A percentile compares a stretch with the other conserved stretches of the same genome.
phyloP scores from a whole-genome alignment of 2,113 vertebrate genomes.

The Naja naja region DNA sequence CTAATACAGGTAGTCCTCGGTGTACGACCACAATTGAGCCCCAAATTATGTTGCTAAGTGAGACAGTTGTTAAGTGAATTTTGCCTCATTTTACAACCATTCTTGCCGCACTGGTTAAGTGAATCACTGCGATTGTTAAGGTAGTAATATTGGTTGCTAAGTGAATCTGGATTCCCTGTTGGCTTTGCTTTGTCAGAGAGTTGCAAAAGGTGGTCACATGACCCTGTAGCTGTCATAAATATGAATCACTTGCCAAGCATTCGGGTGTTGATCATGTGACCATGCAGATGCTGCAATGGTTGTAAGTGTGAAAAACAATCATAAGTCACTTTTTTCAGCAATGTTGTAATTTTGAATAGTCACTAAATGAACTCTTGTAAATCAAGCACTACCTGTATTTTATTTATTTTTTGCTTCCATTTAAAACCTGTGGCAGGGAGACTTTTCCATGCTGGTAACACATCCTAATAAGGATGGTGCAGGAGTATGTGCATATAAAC shows the following conservation, averaged over 20 bases:
- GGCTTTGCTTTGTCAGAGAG: not conserved
- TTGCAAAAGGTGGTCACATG: not conserved
- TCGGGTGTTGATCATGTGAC: not conserved
- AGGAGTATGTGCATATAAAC: not conserved
- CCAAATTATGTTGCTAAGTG: not conserved
- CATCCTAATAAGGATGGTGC: not conserved
- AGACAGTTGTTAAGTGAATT: not conserved
- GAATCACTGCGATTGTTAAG: not conserved
- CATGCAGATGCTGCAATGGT: not conserved
- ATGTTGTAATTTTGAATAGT: not conserved
- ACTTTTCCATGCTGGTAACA: not conserved
- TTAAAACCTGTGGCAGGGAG: not conserved
- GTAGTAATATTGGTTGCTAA: not conserved
- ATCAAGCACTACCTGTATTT: not conserved
- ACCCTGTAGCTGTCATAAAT: not conserved
- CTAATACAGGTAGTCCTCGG: not conserved
- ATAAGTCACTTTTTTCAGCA: not conserved
- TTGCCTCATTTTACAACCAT: not conserved
- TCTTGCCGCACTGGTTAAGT: not conserved
- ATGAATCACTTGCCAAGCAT: not conserved
- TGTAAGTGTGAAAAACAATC: not conserved
- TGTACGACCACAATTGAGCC: not conserved
- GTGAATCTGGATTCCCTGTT: not conserved
- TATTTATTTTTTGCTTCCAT: not conserved
- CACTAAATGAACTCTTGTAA: not conserved